These are phyloP conservation scores for Clarias laeviceps DNA, from an alignment of 2,797 vertebrate genomes.

Conservation along the genomic window DNA sequence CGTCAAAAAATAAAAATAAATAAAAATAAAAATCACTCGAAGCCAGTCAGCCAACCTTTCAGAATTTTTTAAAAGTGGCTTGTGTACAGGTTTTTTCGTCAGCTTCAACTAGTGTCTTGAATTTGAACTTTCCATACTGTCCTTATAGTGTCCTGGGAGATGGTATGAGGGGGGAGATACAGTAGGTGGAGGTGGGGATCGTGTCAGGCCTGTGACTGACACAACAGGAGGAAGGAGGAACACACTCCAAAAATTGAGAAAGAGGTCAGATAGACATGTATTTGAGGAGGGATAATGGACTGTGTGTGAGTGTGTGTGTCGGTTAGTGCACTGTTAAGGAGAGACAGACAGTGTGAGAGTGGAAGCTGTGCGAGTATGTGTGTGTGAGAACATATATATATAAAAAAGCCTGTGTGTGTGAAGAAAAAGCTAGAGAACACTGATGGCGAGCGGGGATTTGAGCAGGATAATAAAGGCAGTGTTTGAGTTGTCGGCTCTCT, in stretches of 20 bases:
- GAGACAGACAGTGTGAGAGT: neutral
- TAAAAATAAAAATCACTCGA: no score
- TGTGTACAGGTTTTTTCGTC: neutral
- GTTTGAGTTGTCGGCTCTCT: constrained; percentile 43
- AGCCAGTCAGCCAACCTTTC: no score
- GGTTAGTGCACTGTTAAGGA: neutral
- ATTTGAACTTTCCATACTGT: neutral
- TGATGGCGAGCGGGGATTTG: constrained; percentile 43
- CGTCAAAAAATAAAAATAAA: no score
- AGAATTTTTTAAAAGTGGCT: no score
- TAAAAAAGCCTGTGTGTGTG: neutral
- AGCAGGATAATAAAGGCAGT: constrained; percentile 57
- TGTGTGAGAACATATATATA: constrained; percentile 9
- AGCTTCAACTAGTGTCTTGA: neutral
- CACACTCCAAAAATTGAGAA: neutral
- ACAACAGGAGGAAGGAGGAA: constrained; percentile 4
- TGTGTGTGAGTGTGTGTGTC: constrained; percentile 9
- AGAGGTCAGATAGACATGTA: constrained; percentile 31
- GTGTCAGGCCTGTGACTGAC: constrained; percentile 12
- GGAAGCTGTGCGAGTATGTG: constrained; percentile 27
- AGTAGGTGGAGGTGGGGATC: neutral
- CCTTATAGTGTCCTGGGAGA: neutral
- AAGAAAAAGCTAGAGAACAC: constrained; percentile 20
- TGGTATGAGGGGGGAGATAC: neutral
- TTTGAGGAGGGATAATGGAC: constrained; percentile 39